Percentiles rank a stretch among this genome's conserved stretches.
phyloP scores from a whole-genome alignment of 1,140 invertebrate species.

The Penaeus japonicus region DNA sequence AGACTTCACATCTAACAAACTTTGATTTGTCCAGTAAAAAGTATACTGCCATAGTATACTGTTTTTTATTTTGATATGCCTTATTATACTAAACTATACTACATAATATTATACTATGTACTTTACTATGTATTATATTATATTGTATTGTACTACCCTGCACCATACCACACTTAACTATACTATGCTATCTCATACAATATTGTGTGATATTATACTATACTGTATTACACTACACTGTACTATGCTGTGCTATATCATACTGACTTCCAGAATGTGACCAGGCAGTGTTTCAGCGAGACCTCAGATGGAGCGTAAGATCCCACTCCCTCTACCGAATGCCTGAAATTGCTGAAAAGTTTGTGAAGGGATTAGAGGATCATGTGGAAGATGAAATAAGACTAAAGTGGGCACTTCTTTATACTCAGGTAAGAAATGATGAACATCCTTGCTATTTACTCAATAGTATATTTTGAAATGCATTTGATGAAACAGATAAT shows the following conservation, averaged over 20 bases:
- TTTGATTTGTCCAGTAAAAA: not conserved
- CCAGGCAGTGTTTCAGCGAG: constrained; percentile 34
- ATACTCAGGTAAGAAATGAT: constrained; percentile 36
- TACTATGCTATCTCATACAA: too few species aligned
- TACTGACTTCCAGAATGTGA: constrained; percentile 38
- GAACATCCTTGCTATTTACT: not conserved
- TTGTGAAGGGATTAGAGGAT: constrained; percentile 48
- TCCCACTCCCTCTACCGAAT: constrained; percentile 30
- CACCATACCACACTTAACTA: not conserved
- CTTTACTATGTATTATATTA: too few species aligned
- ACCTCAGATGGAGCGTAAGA: constrained; percentile 19
- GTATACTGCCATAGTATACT: too few species aligned
- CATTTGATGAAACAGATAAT: too few species aligned
- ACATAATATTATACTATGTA: too few species aligned
- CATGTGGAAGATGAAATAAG: constrained; percentile 10
- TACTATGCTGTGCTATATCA: too few species aligned
- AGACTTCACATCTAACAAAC: not conserved
- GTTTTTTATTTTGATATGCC: too few species aligned
- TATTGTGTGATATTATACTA: not conserved
- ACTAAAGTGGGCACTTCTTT: constrained; percentile 49
- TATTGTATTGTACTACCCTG: not conserved
- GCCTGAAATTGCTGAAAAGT: constrained; percentile 31
- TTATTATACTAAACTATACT: too few species aligned
- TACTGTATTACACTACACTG: too few species aligned
- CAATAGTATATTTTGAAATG: too few species aligned